phyloP scores from a whole-genome alignment of 2,888 invertebrate genomes.

The Boloria euphrosyne region DNA sequence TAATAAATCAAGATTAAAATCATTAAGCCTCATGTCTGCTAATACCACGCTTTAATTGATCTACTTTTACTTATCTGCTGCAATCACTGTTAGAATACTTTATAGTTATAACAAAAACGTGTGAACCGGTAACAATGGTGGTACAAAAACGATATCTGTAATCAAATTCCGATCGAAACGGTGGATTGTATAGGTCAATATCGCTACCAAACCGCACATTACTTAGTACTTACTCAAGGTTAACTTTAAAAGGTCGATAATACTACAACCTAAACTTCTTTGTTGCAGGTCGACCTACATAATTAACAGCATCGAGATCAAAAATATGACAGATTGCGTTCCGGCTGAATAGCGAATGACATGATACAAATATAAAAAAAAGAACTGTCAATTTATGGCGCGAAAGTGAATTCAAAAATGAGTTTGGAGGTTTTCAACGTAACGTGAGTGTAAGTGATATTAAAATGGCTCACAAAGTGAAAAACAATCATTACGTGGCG shows the following conservation, averaged over 20 bases:
- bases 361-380: slow-evolving; percentile 43
- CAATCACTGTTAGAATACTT: slow-evolving; percentile 22
- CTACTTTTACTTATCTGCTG: slow-evolving; percentile 8
- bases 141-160: slow-evolving; percentile 40
- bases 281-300: slow-evolving; percentile 52
- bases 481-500: slow-evolving; percentile 89
- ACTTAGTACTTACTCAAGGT: slow-evolving; percentile 53
- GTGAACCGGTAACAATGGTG: slow-evolving; percentile 38
- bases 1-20: slow-evolving; percentile 9
- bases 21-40: slow-evolving; percentile 12
- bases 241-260: slow-evolving; percentile 54
- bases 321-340: slow-evolving; percentile 42
- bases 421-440: slow-evolving; percentile 24
- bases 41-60: slow-evolving; percentile 15
- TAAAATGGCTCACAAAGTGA: slow-evolving; percentile 85
- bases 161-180: slow-evolving; percentile 46
- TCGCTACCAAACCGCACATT: slow-evolving; percentile 51
- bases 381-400: slow-evolving; percentile 47
- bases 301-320: no score
- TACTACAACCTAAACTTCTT: slow-evolving; percentile 46
- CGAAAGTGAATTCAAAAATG: slow-evolving; percentile 50
- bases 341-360: slow-evolving; percentile 48
- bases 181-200: slow-evolving; percentile 50
- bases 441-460: slow-evolving; percentile 40
- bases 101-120: slow-evolving; percentile 39